Conservation (phyloP, 2,888 invertebrate genomes). For the Prenolepis imparis region DNA sequence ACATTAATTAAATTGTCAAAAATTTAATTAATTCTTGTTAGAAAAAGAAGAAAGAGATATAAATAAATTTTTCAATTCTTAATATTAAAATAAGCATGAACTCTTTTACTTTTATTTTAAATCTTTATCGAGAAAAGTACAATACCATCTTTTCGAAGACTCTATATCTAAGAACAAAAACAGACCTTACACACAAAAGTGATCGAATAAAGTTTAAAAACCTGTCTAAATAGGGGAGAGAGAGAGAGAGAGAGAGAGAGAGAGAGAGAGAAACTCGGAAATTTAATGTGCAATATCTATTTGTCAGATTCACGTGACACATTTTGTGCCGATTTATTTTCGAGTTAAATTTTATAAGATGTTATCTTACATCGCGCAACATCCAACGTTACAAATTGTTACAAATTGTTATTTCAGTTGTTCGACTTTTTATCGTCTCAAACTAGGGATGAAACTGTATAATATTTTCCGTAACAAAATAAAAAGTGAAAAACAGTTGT, state of each 20-base stretch:
- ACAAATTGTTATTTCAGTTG: slow-evolving; percentile 6
- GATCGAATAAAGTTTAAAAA: neutral
- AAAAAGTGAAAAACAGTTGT: neutral
- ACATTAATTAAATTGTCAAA: neutral
- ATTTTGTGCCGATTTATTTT: slow-evolving; percentile 10
- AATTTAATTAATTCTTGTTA: neutral
- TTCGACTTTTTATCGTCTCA: neutral
- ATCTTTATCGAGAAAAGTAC: neutral
- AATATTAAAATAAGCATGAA: neutral
- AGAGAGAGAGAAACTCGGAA: neutral
- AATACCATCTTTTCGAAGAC: neutral
- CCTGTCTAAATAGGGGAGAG: neutral
- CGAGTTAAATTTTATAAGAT: neutral
- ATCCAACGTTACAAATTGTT: slow-evolving; percentile 1
- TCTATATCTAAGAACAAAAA: neutral
- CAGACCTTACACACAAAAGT: neutral
- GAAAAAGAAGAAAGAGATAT: neutral
- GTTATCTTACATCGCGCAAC: neutral
- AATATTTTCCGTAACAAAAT: neutral
- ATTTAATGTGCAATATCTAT: neutral
- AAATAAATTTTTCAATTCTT: neutral
- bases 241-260: no score
- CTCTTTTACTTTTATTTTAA: neutral
- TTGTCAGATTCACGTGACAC: neutral
- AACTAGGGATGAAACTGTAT: neutral